Conservation (phyloP, 1,140 invertebrate species). For the Triops cancriformis region DNA sequence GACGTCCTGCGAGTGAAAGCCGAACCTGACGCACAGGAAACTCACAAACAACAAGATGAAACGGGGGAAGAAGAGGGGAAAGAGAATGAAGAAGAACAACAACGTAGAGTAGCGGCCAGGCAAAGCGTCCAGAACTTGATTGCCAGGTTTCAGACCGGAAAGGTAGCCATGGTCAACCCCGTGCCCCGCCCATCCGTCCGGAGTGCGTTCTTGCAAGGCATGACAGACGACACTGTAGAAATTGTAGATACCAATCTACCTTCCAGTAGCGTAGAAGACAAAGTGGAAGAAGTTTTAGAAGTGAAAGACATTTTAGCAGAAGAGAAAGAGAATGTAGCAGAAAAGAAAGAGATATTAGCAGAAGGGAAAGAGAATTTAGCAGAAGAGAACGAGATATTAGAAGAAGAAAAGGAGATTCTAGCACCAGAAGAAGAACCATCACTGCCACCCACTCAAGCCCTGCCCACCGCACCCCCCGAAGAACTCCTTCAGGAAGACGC, state of each 20-base stretch:
- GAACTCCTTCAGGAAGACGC: not conserved
- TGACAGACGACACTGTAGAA: not conserved
- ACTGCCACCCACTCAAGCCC: not conserved
- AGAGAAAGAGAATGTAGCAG: too few relatives aligned
- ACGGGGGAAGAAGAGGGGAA: conserved; percentile 29
- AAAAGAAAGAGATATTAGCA: too few relatives aligned
- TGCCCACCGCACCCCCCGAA: not conserved
- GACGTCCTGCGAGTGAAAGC: not conserved
- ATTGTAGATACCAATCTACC: not conserved
- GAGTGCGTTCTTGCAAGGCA: not conserved
- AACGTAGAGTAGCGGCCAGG: conserved; percentile 28
- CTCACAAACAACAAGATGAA: conserved; percentile 32
- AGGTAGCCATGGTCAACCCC: not conserved
- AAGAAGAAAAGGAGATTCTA: not conserved
- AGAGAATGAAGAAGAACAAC: conserved; percentile 32
- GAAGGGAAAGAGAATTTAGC: too few relatives aligned
- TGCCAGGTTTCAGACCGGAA: conserved; percentile 5
- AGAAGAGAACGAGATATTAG: too few relatives aligned
- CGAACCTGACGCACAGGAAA: not conserved
- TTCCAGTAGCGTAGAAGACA: not conserved
- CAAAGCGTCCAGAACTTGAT: not conserved
- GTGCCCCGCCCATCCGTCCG: conserved; percentile 1
- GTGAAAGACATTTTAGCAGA: not conserved
- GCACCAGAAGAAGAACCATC: not conserved
- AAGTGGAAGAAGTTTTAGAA: not conserved